A percentile compares a stretch with the other conserved stretches of the same genome.
phyloP scores from a whole-genome alignment of 1,140 invertebrate genomes.

The Yoshiicerus persimilis region DNA sequence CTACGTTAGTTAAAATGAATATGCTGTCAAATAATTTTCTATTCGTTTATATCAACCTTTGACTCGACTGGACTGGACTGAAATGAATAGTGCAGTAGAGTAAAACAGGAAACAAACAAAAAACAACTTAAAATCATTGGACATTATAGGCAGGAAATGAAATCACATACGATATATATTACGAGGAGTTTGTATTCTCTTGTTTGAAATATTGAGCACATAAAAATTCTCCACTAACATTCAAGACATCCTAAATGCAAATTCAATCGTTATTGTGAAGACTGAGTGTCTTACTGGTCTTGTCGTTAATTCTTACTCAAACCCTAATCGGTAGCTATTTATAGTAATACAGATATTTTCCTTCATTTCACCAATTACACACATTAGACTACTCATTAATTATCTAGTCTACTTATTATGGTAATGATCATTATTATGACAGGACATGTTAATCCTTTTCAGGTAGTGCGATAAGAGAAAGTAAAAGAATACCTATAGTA shows the following conservation, averaged over 20 bases:
- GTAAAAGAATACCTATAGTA: neutral
- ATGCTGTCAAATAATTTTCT: too few species aligned
- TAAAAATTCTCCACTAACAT: neutral
- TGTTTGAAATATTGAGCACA: constrained; percentile 2
- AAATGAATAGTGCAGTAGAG: neutral
- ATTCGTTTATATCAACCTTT: neutral
- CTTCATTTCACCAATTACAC: neutral
- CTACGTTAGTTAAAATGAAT: too few species aligned
- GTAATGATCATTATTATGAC: neutral
- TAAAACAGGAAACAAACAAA: neutral
- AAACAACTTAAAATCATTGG: neutral
- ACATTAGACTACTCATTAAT: neutral
- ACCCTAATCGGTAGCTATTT: neutral
- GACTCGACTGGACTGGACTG: neutral
- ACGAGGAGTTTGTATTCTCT: neutral
- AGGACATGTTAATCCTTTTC: neutral
- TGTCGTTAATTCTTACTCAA: neutral
- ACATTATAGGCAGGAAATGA: constrained; percentile 8
- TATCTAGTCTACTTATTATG: too few species aligned
- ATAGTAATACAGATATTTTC: neutral
- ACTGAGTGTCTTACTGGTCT: neutral
- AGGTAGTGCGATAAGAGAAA: neutral
- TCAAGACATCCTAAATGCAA: neutral
- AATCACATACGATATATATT: constrained; percentile 9
- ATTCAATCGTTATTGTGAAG: neutral